Base-by-base conservation (phyloP, 2,797 vertebrate genomes). In the Artibeus jamaicensis region DNA sequence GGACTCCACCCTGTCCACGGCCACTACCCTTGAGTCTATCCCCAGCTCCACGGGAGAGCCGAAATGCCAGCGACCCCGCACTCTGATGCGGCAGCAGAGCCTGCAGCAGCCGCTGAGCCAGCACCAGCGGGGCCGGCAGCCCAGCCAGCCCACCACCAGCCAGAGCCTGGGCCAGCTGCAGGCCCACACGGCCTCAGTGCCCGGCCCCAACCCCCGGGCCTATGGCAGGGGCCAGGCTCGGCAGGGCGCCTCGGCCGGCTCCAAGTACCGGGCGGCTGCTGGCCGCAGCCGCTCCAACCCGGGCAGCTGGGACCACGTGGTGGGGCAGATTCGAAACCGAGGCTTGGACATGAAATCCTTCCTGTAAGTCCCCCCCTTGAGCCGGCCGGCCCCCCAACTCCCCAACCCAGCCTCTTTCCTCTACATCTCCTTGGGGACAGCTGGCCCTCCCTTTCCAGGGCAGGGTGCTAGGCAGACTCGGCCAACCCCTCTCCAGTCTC, bases 301-400 rank as follows among this genome's bases (percentile, higher is more conserved):
- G 0, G 99, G 99, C 98, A 99, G 99, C 99, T 99, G 99, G 99
- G 99, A 99, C 98, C 99, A 99, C 98, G 99, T 99, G 99, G 99
- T 99, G 99, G 99, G 99, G 98, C 99, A 99, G 98, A 99, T 99
- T 98, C 99, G 99, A 98, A 99, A 99, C 98, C 99, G 99, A 21
- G 99, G 99, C 98, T 99, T 99, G 98, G 99, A 99, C 97, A 99
- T 99, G 98, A 99, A 99, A 98, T 99, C 99, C 97, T 99, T 99
- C 98, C 99, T 99, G 99, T 99, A 99, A 99, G 99, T 99, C 89
- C 93, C 96, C 89, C 96, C 86, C 95, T 34, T 19, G 92, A 93
- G 89, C 6, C 14, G 70, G 76, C 81, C 5, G 2, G 84, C 83
- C 76, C 79, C 55, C 78, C 29, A 32, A 32, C 29, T 85, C 57